Evolutionary conservation across 2,888 invertebrate genomes (phyloP), one percentile per base, ranked within the genome.

Genomic region (Trilocha varians): DNA sequence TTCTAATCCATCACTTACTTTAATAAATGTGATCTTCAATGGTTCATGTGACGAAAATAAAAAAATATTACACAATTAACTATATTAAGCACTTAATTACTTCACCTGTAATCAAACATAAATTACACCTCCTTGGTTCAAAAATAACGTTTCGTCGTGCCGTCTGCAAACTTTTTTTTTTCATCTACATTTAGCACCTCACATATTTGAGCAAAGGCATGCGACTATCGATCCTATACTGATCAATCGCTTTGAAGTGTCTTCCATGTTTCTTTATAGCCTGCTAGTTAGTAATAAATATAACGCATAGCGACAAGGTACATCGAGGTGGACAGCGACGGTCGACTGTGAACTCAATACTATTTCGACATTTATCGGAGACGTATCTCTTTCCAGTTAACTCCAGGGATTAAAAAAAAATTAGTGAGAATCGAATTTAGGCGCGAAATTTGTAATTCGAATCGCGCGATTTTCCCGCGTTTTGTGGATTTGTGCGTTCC

Each of bases 241-340:
- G 63, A 79, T 84, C 70, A 80, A 82, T 77, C 71, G 68, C 84
- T 84, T 85, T 85, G 84, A 85, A 72, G 83, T 82, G 71, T 77
- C 75, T 67, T 54, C 55, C 53, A 55, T 54, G 68, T 65, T 70
- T 77, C 79, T 77, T 83, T 80, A 79, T 74, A 79, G 77, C 71
- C 65, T 63, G 70, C 66, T 69, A 70, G 70, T 76, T 43, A 35
- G 79, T 76, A 83, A 80, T 83, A 84, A 82, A 85, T 84, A 84
- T 80, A 84, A 79, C 78, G 72, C 78, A 64, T 71, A 69, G 58
- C 70, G 76, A 76, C 77, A 76, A 65, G 68, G 64, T 68, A 67
- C 69, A 63, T 61, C 63, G 68, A 60, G 66, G 65, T 59, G 60
- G 66, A 66, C 59, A 62, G 65, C 72, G 68, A 67, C 65, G 64